A percentile compares a stretch with the other conserved stretches of the same genome.
These are phyloP conservation scores for Bradypodion ventrale DNA, from an alignment of 2,797 vertebrate genomes.

Conservation along the genomic window DNA sequence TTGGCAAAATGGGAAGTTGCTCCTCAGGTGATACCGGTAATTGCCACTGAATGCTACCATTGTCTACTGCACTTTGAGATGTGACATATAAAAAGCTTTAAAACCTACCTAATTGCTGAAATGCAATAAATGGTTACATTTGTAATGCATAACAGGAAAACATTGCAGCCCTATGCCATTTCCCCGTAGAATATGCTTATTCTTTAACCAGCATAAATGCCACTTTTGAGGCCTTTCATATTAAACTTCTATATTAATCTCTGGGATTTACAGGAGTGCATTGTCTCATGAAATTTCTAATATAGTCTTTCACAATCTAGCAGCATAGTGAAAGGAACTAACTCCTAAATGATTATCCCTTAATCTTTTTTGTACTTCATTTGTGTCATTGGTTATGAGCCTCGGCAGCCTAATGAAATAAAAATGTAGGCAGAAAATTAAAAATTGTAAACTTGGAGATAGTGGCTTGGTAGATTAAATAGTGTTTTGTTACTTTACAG, in stretches of 20 bases:
- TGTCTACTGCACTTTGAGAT: background rate
- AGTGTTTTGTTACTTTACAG: background rate
- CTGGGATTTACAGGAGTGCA: background rate
- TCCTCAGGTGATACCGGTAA: background rate
- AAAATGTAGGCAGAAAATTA: conserved; percentile 6
- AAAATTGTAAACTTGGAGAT: background rate
- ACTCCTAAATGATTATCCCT: conserved; percentile 1
- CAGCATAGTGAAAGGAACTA: conserved; percentile 15
- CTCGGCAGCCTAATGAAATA: background rate
- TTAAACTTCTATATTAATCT: background rate
- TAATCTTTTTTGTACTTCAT: conserved; percentile 10
- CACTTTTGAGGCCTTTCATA: background rate
- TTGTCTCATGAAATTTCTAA: conserved; percentile 12
- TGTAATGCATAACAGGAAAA: background rate
- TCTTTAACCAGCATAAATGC: background rate
- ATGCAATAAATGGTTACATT: background rate
- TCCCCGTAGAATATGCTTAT: accelerated
- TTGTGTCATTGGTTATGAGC: background rate
- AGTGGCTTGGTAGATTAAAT: background rate
- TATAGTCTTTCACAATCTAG: background rate
- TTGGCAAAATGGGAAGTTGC: background rate
- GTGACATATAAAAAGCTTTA: background rate
- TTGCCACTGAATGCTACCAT: background rate
- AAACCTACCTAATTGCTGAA: background rate
- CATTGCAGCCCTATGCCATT: background rate